Base-by-base conservation (phyloP, 2,113 vertebrate species). In the Hydropotes inermis region DNA sequence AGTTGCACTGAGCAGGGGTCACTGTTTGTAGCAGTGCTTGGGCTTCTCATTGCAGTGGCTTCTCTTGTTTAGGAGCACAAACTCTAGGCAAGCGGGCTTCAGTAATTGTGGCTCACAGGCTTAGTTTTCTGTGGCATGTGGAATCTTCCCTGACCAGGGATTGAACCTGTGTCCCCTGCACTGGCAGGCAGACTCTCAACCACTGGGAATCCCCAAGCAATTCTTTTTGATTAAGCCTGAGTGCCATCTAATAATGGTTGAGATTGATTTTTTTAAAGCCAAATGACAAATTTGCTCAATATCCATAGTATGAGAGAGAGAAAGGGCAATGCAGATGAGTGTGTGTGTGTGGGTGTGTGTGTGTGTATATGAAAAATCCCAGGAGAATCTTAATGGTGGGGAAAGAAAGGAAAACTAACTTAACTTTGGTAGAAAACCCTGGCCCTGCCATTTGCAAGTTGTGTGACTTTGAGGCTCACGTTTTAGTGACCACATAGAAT, bases 221-320 rank as follows among this genome's bases (percentile, higher is more conserved):
- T 95, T 96, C 78, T 54, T 96, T 97, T 67, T 96, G 94, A 92
- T 97, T 98, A 96, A 92, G 45, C 74, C 87, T 58, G 96, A 98
- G 87, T 96, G n/a, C 47, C 30, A 90, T 95, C 92, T 64, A 94
- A 74, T 95, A 94, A 91, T 91, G 70, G 55, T 47, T 54, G 61
- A 96, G 70, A 84, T 87, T 79, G 70, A 74, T 87, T 93, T 96
- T 88, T 89, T 87, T 5, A 0, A 85, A 87, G 76, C 6, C 21
- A 64, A 87, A 88, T 83, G 58, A 92, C 21, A 43, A 82, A 91
- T 98, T 96, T 97, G 19, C 36, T 94, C 70, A 95, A 76, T 2
- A 95, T 30, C 17, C 16, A 97, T 95, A 74, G 60, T 67, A 25
- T 33, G 6, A 5, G 45, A 27, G 13, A 61, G 19, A 36, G 30